Base-by-base conservation (phyloP, 2,888 invertebrate genomes). In the Caenorhabditis sp. region DNA sequence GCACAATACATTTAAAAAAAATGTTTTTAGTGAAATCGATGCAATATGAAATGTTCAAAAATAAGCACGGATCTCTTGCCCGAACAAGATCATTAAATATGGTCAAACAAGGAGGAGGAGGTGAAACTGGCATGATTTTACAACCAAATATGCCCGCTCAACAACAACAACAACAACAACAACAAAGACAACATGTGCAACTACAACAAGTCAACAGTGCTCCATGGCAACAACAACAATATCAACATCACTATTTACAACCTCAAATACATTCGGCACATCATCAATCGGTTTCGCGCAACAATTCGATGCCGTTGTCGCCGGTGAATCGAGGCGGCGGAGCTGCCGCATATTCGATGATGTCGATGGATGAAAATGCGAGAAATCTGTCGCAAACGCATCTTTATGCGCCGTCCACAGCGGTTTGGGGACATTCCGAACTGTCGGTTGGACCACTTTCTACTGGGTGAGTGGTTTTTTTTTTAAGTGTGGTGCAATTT, bases 361-460 rank as follows among this genome's bases (percentile, higher is more conserved):
- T 68, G 27, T 19, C 55, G 17, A 14, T 17, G 31, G 31, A 31
- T 6, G 31, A 31, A 6, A 31, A 31, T 31, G 10, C 43, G 12
- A 10, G 14, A 43, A 43, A 43, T 14, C 8, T 17, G 1, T 55
- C 55, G 5, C 36, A 58, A 36, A 70, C 66, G 1, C 80, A 80
- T 50, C 70, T 83, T 19, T 85, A 77, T 65, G 74, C 84, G 3
- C 85, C 85, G 0, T 81, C 81, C 23, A 78, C 79, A 14, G 77
- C 79, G 14, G 78, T 85, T 55, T 86, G 85, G 85, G 85, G 85
- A 50, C 74, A 77, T 19, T 74, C 73, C 37, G 83, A 83, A 63
- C 66, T 78, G 26, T 76, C 78, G 14, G 79, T 84, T 24, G 79
- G 76, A 26, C 81, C 82, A 8, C 43, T 82, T 27, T 60, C 54